These are phyloP conservation scores for Ennomos erosarius DNA, from an alignment of 2,888 invertebrate genomes.

Conservation along the genomic window DNA sequence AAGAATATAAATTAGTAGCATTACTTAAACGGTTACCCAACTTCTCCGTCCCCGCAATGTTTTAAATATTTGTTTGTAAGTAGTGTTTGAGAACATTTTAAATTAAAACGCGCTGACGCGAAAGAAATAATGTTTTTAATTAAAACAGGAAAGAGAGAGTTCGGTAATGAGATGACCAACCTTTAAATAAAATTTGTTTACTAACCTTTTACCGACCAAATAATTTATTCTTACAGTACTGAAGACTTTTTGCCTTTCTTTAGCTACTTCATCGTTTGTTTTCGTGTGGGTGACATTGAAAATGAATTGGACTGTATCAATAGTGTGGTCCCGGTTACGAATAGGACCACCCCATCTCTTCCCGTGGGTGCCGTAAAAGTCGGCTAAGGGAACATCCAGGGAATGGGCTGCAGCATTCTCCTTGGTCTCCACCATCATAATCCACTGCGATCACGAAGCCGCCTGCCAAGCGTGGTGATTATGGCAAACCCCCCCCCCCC, in stretches of 20 bases:
- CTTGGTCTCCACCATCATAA: too few species aligned
- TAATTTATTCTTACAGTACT: constrained; percentile 10
- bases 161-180: constrained; percentile 34
- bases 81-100: constrained; percentile 27
- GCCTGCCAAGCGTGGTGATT: too few species aligned
- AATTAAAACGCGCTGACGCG: constrained; percentile 35
- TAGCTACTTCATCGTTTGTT: constrained; percentile 14
- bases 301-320: background rate
- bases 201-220: constrained; percentile 22
- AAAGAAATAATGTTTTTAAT: constrained; percentile 38
- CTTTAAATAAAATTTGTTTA: constrained; percentile 26
- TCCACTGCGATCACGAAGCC: too few species aligned
- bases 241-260: constrained; percentile 9
- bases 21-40: constrained; percentile 17
- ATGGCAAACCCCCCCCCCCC: too few species aligned
- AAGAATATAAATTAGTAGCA: constrained; percentile 27
- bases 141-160: constrained; percentile 28
- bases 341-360: too few species aligned
- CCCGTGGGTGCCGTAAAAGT: too few species aligned
- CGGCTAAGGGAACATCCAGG: too few species aligned
- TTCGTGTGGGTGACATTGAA: background rate
- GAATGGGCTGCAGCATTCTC: too few species aligned
- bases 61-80: constrained; percentile 25
- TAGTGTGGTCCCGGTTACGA: too few species aligned
- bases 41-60: constrained; percentile 7